These are phyloP conservation scores for Cataglyphis albicans DNA, from an alignment of 2,888 invertebrate genomes.

Conservation along the genomic window DNA sequence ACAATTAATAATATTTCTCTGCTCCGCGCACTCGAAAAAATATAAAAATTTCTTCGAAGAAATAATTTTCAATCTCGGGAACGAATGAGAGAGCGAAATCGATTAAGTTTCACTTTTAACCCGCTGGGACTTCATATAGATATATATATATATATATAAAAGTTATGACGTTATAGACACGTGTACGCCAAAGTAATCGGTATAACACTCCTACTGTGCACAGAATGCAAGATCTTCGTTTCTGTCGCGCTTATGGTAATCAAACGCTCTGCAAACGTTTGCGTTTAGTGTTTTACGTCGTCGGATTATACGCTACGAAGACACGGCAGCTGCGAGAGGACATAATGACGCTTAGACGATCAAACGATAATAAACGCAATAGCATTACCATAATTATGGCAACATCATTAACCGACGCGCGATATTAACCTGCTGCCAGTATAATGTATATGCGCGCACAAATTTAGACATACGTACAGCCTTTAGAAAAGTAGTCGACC, in stretches of 20 bases:
- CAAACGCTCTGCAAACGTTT: slow-evolving; percentile 51
- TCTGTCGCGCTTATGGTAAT: slow-evolving; percentile 43
- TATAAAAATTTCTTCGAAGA: neutral
- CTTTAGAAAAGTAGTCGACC: neutral
- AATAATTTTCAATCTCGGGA: neutral
- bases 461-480: slow-evolving; percentile 10
- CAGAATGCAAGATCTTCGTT: slow-evolving; percentile 38
- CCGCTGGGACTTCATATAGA: neutral
- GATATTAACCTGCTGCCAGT: slow-evolving; percentile 27
- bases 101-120: slow-evolving; percentile 27
- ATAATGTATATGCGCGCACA: slow-evolving; percentile 30
- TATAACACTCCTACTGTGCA: neutral
- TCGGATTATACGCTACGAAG: slow-evolving; percentile 38
- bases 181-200: slow-evolving; percentile 21
- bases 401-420: slow-evolving; percentile 24
- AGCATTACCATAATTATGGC: slow-evolving; percentile 52
- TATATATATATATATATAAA: neutral
- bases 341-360: slow-evolving; percentile 48
- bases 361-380: slow-evolving; percentile 52
- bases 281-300: slow-evolving; percentile 52
- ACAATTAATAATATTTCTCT: neutral
- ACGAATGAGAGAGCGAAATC: neutral
- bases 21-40: neutral
- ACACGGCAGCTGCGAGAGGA: slow-evolving; percentile 31
- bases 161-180: neutral